phyloP scores from a whole-genome alignment of 2,113 vertebrate genomes.

The Macrotus californicus region DNA sequence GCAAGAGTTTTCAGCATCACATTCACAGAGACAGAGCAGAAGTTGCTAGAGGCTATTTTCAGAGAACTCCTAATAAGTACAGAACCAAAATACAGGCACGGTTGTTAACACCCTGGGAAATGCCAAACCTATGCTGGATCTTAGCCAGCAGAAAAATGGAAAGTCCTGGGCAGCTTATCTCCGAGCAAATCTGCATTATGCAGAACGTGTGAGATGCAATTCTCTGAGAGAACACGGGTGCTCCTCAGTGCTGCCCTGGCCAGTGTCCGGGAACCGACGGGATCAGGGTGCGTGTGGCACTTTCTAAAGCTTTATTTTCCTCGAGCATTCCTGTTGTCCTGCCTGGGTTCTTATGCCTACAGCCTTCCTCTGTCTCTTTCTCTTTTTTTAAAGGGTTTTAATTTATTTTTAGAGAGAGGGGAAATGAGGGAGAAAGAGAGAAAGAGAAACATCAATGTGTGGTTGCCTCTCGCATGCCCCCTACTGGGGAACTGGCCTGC shows the following conservation, averaged over 20 bases:
- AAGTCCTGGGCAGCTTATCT: conserved; percentile 36
- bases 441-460: no score
- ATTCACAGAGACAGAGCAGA: conserved; percentile 42
- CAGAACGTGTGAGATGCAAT: background rate
- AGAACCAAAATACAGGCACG: conserved; percentile 57
- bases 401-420: no score
- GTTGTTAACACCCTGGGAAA: conserved; percentile 57
- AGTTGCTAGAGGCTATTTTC: conserved; percentile 61
- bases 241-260: fast-evolving
- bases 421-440: no score
- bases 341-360: background rate
- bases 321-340: fast-evolving
- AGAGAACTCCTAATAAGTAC: conserved; percentile 59
- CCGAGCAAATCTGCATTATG: background rate
- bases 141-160: conserved; percentile 11
- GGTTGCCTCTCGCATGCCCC: no score
- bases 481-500: no score
- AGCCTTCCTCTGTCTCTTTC: background rate
- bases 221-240: background rate
- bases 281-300: fast-evolving
- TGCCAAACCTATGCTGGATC: conserved; percentile 39
- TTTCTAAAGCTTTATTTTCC: background rate
- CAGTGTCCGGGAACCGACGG: fast-evolving
- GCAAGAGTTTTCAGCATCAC: conserved; percentile 6
- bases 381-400: no score